These are phyloP conservation scores for Dynastes tityus DNA, from an alignment of 2,888 invertebrate genomes.

Conservation along the genomic window DNA sequence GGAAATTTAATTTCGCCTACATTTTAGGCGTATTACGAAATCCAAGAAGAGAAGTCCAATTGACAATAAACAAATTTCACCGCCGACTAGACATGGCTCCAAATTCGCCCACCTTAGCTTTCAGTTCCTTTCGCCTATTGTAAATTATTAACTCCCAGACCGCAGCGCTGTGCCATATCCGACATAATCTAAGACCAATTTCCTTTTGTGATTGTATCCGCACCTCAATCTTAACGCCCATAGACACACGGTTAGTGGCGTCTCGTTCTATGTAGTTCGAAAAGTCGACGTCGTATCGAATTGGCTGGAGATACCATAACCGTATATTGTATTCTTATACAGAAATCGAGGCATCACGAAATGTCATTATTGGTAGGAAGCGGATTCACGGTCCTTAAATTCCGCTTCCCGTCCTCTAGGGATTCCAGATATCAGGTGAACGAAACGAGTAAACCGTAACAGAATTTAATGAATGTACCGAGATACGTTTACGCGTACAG, in stretches of 20 bases:
- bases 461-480: slow-evolving; percentile 34
- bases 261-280: not conserved
- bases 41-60: too few relatives aligned
- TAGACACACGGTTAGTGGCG: not conserved
- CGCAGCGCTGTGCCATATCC: not conserved
- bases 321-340: slow-evolving; percentile 27
- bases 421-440: slow-evolving; percentile 43
- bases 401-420: slow-evolving; percentile 32
- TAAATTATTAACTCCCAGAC: not conserved
- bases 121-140: not conserved
- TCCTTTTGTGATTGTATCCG: slow-evolving; percentile 29
- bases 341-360: slow-evolving; percentile 16
- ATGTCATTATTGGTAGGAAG: slow-evolving; percentile 41
- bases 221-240: not conserved
- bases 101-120: slow-evolving; percentile 3
- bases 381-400: slow-evolving; percentile 43
- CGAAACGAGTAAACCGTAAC: slow-evolving; percentile 35
- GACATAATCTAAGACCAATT: slow-evolving; percentile 25
- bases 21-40: too few relatives aligned
- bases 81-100: too few relatives aligned
- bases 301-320: not conserved
- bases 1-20: too few relatives aligned
- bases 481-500: not conserved
- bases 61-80: too few relatives aligned
- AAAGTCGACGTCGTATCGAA: too few relatives aligned